Evolutionary conservation across 2,797 vertebrate species (phyloP).

Genomic region (Tapera naevia): DNA sequence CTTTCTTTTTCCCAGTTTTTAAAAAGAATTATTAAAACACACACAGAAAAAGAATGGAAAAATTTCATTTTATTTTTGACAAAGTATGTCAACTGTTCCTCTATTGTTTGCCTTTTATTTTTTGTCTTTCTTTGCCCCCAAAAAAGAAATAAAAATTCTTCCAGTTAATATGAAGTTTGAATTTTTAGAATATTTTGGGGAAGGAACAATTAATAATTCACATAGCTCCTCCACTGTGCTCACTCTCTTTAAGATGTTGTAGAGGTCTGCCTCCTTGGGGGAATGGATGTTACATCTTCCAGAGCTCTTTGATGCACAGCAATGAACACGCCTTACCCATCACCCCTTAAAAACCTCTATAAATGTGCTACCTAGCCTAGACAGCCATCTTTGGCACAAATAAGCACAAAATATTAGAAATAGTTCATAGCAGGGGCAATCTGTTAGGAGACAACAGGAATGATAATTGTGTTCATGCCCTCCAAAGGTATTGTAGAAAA

Average conservation of each 20-base stretch:
- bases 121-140: background rate
- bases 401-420: background rate
- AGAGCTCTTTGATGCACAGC: background rate
- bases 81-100: background rate
- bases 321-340: background rate
- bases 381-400: background rate
- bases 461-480: background rate
- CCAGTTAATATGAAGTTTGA: background rate
- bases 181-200: background rate
- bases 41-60: background rate
- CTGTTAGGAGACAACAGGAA: background rate
- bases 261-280: background rate
- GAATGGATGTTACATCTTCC: background rate
- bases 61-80: background rate
- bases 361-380: background rate
- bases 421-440: background rate
- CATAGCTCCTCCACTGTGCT: background rate
- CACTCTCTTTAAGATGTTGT: background rate
- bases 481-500: background rate
- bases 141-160: background rate
- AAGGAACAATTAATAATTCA: background rate
- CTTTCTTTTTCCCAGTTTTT: background rate
- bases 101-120: background rate
- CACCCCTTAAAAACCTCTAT: background rate
- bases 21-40: background rate